phyloP scores from a whole-genome alignment of 2,888 invertebrate genomes.

The Mamestra brassicae region DNA sequence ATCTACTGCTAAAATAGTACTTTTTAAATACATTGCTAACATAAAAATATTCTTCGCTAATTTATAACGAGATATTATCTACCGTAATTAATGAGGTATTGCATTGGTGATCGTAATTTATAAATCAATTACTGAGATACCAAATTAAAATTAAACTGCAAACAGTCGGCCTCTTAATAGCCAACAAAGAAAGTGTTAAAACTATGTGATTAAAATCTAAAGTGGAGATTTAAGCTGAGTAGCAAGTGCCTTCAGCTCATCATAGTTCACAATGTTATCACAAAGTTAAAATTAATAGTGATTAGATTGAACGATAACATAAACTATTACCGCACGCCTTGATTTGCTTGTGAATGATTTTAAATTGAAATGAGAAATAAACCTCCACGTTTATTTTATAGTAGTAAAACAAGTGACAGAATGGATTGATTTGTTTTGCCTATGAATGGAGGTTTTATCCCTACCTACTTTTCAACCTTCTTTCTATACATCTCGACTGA shows the following conservation, averaged over 20 bases:
- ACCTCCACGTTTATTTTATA: background rate
- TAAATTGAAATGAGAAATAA: constrained; percentile 5
- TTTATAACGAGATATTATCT: background rate
- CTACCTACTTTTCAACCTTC: background rate
- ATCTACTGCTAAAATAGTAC: no score
- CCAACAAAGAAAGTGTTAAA: constrained; percentile 28
- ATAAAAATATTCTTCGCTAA: background rate
- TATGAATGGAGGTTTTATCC: background rate
- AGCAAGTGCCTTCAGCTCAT: constrained; percentile 2
- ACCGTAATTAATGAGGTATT: background rate
- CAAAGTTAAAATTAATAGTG: constrained; percentile 33
- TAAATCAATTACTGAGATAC: background rate
- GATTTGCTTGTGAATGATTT: constrained; percentile 14
- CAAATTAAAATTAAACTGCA: background rate
- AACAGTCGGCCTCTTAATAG: background rate
- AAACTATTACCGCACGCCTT: background rate
- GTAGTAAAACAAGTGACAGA: background rate
- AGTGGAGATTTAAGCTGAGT: constrained; percentile 42
- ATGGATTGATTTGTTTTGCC: background rate
- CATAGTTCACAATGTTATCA: constrained; percentile 51
- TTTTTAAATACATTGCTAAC: no score
- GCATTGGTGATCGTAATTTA: background rate
- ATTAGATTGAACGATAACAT: constrained; percentile 44
- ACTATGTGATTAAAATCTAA: constrained; percentile 35
- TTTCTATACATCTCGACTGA: no score